Evolutionary conservation across 2,113 vertebrate genomes (phyloP).

Genomic region (Haliaeetus leucogaster): DNA sequence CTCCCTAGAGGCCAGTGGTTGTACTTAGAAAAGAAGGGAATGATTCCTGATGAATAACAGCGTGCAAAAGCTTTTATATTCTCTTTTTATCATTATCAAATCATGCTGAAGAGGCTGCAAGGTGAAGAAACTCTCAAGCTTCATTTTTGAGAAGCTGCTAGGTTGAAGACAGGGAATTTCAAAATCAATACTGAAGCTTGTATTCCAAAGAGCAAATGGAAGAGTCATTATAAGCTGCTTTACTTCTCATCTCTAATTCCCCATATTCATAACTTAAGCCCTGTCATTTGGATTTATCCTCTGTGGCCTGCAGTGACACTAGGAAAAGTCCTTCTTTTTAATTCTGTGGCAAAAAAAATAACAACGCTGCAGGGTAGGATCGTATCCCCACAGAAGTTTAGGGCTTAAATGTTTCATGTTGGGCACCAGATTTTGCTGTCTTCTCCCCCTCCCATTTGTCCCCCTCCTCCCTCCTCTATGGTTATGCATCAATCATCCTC

Average conservation of each 20-base stretch:
- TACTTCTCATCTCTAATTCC: slow-evolving; percentile 66
- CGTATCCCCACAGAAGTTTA: neutral
- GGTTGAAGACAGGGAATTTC: slow-evolving; percentile 46
- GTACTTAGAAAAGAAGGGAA: neutral
- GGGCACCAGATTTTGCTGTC: neutral
- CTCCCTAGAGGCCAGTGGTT: neutral
- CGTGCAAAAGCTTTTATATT: neutral
- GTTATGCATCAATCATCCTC: neutral
- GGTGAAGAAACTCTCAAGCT: slow-evolving; percentile 41
- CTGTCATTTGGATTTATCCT: slow-evolving; percentile 63
- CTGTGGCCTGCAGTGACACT: slow-evolving; percentile 42
- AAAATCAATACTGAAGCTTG: slow-evolving; percentile 37
- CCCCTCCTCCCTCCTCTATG: neutral
- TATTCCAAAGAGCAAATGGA: slow-evolving; percentile 36
- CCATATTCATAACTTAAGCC: slow-evolving; percentile 65
- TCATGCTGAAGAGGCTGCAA: slow-evolving; percentile 20
- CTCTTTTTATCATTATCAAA: slow-evolving; percentile 20
- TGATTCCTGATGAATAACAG: neutral
- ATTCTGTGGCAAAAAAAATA: neutral
- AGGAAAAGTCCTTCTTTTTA: slow-evolving; percentile 52
- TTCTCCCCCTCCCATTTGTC: neutral
- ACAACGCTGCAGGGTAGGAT: neutral
- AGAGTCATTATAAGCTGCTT: slow-evolving; percentile 66
- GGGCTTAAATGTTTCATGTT: neutral
- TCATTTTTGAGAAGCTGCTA: slow-evolving; percentile 19